Conservation (phyloP, 2,113 vertebrate species). For the Mystacornis crossleyi region DNA sequence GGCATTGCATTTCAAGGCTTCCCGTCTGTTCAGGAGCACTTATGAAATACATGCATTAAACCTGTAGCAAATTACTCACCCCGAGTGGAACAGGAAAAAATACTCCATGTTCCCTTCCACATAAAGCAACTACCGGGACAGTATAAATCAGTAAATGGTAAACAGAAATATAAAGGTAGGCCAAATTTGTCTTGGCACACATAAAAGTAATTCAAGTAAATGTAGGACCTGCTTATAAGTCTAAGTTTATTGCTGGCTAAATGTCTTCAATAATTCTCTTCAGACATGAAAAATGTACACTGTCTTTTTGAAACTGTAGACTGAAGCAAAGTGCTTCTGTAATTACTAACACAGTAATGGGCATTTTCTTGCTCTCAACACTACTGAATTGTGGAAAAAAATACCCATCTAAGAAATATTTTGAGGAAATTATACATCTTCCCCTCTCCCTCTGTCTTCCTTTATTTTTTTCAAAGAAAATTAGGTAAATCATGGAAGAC, state of each 20-base stretch:
- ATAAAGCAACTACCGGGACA: background rate
- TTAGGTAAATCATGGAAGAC: background rate
- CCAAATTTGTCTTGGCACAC: background rate
- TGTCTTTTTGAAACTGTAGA: conserved; percentile 2
- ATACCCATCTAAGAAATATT: background rate
- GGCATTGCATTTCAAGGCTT: background rate
- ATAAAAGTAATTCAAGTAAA: conserved; percentile 42
- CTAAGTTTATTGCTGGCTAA: conserved; percentile 14
- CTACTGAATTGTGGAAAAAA: background rate
- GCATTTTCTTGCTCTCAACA: background rate
- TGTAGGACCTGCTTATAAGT: background rate
- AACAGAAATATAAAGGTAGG: conserved; percentile 20
- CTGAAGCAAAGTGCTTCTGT: background rate
- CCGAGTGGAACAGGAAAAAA: background rate
- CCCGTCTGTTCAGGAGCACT: background rate
- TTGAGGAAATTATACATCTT: background rate
- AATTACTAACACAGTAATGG: background rate
- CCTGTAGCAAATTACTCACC: background rate
- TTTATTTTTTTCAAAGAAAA: background rate
- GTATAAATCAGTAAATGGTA: background rate
- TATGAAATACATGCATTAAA: background rate
- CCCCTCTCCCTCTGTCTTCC: background rate
- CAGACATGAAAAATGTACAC: conserved; percentile 15
- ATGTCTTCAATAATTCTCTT: conserved; percentile 44
- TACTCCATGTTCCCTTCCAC: background rate